Base-by-base conservation (phyloP, 2,888 invertebrate genomes). In the Conchocele bisecta region DNA sequence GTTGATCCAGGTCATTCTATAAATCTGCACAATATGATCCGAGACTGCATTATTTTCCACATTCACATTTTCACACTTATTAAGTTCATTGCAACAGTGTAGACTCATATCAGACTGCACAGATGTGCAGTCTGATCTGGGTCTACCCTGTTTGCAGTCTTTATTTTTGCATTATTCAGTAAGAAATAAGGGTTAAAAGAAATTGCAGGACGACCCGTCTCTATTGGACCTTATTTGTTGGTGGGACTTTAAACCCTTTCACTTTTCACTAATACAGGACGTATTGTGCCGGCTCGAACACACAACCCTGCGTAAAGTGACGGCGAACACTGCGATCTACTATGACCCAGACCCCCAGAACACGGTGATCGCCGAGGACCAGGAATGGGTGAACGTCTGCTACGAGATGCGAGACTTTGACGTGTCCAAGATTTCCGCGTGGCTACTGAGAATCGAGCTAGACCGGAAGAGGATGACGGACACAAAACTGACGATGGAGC, bases 371-470 rank as follows among this genome's bases (percentile, higher is more conserved):
- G 94, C 96, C 0, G 99, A 99, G 92, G 99, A 99, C 94, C 98
- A 99, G 91, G 99, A 99, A 90, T 99, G 99, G 92, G 99, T 99
- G 0, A 98, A 98, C 91, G 98, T 99, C 48, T 99, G 99, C 91
- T 99, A 99, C 90, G 99, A 99, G 93, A 99, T 99, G 99, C 99
- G 99, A 17, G 99, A 99, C 91, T 98, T 99, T 90, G 99, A 99
- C 91, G 97, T 98, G 0, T 96, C 97, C 0, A 94, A 97, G 83
- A 98, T 98, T 80, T 98, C 98, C 0, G 98, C 99, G 0, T 99
- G 99, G 99, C 92, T 99, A 35, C 92, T 99, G 44, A 96, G 99
- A 93, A 97, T 99, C 83, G 99, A 99, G 90, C 93, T 99, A 67
- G 99, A 99, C 92, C 94, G 99, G 63, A 99, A 99, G 91, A 94